A percentile compares a stretch with the other conserved stretches of the same genome.
Conservation (phyloP, 1,140 invertebrate genomes). For the Drosophila triauraria region DNA sequence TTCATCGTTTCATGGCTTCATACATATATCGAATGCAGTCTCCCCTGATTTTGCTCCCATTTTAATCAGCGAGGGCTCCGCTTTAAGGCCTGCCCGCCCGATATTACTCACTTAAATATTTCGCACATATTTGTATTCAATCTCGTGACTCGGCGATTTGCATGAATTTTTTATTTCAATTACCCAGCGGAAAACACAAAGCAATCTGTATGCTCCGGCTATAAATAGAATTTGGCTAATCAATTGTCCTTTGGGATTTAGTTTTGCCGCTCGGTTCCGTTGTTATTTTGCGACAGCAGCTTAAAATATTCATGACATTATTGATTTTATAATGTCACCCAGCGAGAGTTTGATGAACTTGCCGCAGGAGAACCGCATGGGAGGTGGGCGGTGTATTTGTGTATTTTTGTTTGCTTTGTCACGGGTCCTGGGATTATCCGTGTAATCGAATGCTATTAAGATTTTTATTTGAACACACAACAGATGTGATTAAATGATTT, state of each 20-base stretch:
- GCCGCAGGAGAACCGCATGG: slow-evolving; percentile 14
- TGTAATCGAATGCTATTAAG: slow-evolving; percentile 52
- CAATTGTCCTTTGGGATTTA: slow-evolving; percentile 72
- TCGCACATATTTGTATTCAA: slow-evolving; percentile 36
- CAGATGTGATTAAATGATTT: slow-evolving; percentile 38
- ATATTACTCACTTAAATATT: slow-evolving; percentile 11
- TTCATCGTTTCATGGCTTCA: slow-evolving; percentile 61
- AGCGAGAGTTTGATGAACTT: slow-evolving; percentile 64
- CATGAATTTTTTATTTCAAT: slow-evolving; percentile 75
- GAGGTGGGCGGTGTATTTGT: slow-evolving; percentile 1
- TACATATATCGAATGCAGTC: slow-evolving; percentile 39
- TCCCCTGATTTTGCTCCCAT: background rate
- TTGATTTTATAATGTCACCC: slow-evolving; percentile 70
- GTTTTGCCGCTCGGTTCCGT: slow-evolving; percentile 32
- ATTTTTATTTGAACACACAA: slow-evolving; percentile 37
- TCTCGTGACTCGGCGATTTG: slow-evolving; percentile 60
- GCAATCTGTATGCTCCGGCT: slow-evolving; percentile 15
- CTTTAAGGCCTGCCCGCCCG: slow-evolving; percentile 2
- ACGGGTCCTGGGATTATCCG: slow-evolving; percentile 50
- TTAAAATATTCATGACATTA: slow-evolving; percentile 77
- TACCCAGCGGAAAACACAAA: slow-evolving; percentile 42
- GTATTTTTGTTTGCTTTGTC: slow-evolving; percentile 38
- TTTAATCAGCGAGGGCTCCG: slow-evolving; percentile 8
- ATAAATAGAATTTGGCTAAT: slow-evolving; percentile 52
- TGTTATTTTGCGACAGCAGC: slow-evolving; percentile 39